Conservation (phyloP, 1,140 invertebrate species). For the Homarus americanus region DNA sequence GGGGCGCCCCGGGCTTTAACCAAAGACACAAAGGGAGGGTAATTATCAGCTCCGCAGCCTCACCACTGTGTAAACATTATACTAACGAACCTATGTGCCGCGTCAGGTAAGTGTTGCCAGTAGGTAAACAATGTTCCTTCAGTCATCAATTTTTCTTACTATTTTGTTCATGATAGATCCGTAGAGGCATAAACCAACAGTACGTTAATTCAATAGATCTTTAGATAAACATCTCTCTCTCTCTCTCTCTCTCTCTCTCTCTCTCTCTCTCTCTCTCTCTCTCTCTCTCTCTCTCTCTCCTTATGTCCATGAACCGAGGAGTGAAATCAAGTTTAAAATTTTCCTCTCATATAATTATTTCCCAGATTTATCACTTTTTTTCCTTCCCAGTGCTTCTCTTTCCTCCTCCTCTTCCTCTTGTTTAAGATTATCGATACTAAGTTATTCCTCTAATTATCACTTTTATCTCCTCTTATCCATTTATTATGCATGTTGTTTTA, state of each 20-base stretch:
- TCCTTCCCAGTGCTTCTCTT: no score
- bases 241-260: not conserved
- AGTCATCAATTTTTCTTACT: not conserved
- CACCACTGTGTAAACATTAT: not conserved
- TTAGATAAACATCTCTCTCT: not conserved
- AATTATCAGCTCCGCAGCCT: no score
- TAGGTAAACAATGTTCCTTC: not conserved
- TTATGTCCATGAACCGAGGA: not conserved
- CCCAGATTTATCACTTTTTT: not conserved
- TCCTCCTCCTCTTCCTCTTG: no score
- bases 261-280: conserved; percentile 17
- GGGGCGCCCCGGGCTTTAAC: no score
- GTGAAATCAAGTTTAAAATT: not conserved
- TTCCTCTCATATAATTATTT: not conserved
- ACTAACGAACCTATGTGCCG: not conserved
- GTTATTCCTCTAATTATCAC: not conserved
- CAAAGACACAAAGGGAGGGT: not conserved
- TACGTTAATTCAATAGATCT: not conserved
- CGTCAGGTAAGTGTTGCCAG: not conserved
- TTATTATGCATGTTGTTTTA: not conserved
- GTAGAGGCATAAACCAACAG: not conserved
- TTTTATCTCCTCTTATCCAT: not conserved
- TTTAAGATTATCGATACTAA: no score
- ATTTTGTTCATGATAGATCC: not conserved
- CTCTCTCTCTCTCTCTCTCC: not conserved